phyloP scores from a whole-genome alignment of 2,797 vertebrate genomes.

The Phrynocephalus guinanensis region DNA sequence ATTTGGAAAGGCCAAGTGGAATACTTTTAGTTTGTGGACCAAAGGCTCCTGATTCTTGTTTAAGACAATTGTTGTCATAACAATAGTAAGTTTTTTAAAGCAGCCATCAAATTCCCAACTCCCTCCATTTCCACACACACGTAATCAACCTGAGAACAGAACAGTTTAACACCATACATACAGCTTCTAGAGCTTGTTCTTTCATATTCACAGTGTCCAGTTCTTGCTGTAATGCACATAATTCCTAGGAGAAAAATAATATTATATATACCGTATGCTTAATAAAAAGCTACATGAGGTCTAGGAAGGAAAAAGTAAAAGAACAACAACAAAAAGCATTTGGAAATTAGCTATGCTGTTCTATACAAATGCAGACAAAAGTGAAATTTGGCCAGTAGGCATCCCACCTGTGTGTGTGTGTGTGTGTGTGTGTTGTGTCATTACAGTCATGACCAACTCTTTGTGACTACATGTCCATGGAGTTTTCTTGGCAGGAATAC shows the following conservation, averaged over 20 bases:
- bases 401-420: neutral
- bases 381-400: neutral
- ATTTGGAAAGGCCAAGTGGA: neutral
- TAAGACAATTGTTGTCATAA: neutral
- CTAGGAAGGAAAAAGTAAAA: neutral
- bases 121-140: constrained; percentile 13
- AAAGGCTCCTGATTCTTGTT: neutral
- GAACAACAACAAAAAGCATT: neutral
- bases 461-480: no score
- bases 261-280: neutral
- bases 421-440: no score
- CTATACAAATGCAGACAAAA: neutral
- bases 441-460: no score
- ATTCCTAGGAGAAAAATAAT: constrained; percentile 78
- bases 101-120: neutral
- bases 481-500: no score
- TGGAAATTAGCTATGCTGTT: neutral
- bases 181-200: constrained; percentile 86
- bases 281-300: neutral
- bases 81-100: neutral
- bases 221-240: constrained; percentile 89
- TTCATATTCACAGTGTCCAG: constrained; percentile 85
- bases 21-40: no score
- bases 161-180: constrained; percentile 75
- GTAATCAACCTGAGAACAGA: neutral